These are phyloP conservation scores for Merluccius polli DNA, from an alignment of 2,797 vertebrate genomes.

Conservation along the genomic window DNA sequence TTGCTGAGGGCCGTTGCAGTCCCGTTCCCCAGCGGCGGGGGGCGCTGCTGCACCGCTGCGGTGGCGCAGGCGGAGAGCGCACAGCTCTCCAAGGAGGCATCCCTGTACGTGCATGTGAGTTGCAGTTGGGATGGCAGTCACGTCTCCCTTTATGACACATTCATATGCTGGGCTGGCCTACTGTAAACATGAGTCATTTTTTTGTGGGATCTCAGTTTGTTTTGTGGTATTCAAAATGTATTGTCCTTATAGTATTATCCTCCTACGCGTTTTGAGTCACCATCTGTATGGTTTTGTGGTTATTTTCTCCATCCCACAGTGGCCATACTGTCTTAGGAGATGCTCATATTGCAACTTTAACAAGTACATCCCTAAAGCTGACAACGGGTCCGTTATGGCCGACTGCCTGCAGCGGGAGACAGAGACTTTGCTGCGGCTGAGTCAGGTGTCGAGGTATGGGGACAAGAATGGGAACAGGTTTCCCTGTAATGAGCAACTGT, in stretches of 20 bases:
- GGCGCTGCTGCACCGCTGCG: constrained; percentile 20
- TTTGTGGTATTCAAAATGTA: neutral
- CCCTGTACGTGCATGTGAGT: constrained; percentile 80
- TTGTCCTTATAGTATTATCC: neutral
- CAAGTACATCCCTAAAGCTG: constrained; percentile 79
- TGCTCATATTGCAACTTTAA: constrained; percentile 95
- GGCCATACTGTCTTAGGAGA: constrained; percentile 90
- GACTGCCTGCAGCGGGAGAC: constrained; percentile 80
- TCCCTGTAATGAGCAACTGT: neutral
- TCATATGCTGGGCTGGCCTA: too few species aligned
- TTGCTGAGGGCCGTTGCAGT: constrained; percentile 7
- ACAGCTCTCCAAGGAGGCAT: constrained; percentile 49
- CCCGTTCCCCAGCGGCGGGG: neutral
- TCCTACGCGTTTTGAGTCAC: neutral
- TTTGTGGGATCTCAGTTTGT: neutral
- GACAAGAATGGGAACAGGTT: neutral
- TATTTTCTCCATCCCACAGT: constrained; percentile 66
- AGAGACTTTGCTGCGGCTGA: constrained; percentile 74
- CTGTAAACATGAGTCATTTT: neutral
- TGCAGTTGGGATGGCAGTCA: neutral
- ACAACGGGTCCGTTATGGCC: constrained; percentile 69
- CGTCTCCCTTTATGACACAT: neutral
- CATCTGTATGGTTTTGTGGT: neutral
- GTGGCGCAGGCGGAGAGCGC: constrained; percentile 5
- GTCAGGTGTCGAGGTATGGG: constrained; percentile 77